A percentile compares a stretch with the other conserved stretches of the same genome.
phyloP scores from a whole-genome alignment of 2,113 vertebrate genomes.

The Anguilla rostrata region DNA sequence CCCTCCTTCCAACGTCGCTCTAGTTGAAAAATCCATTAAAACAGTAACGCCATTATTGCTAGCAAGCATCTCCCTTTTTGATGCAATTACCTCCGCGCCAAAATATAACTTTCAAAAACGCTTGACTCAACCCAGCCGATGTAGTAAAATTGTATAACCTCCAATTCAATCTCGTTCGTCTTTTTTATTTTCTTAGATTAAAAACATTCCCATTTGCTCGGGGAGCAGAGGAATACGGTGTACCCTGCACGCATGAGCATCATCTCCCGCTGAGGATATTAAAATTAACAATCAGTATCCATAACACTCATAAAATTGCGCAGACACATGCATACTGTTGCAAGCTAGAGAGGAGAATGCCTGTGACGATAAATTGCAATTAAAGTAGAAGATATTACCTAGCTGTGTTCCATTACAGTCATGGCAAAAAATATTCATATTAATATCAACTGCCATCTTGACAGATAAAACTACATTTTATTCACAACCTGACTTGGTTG shows the following conservation, averaged over 20 bases:
- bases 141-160: constrained; percentile 24
- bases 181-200: constrained; percentile 7
- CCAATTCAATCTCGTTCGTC: not conserved
- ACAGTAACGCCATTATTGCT: constrained; percentile 10
- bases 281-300: constrained; percentile 32
- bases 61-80: constrained; percentile 29
- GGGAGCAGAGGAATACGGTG: not conserved
- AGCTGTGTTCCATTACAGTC: constrained; percentile 11
- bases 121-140: constrained; percentile 31
- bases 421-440: constrained; percentile 21
- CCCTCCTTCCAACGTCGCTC: not conserved
- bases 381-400: not conserved
- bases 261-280: constrained; percentile 32
- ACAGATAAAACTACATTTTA: constrained; percentile 34
- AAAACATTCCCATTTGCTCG: constrained; percentile 23
- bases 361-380: constrained; percentile 35
- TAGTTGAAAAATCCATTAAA: constrained; percentile 3
- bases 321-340: not conserved
- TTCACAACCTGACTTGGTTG: not conserved
- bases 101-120: constrained; percentile 37
- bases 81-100: constrained; percentile 31
- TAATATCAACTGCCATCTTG: constrained; percentile 17
- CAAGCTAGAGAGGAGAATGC: constrained; percentile 17
- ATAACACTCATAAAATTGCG: constrained; percentile 20
- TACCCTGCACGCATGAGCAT: not conserved